Evolutionary conservation across 92 coral and sea anemone genomes (phyloP), one percentile per base, ranked within the genome.

Genomic region (Phenganax marumi): DNA sequence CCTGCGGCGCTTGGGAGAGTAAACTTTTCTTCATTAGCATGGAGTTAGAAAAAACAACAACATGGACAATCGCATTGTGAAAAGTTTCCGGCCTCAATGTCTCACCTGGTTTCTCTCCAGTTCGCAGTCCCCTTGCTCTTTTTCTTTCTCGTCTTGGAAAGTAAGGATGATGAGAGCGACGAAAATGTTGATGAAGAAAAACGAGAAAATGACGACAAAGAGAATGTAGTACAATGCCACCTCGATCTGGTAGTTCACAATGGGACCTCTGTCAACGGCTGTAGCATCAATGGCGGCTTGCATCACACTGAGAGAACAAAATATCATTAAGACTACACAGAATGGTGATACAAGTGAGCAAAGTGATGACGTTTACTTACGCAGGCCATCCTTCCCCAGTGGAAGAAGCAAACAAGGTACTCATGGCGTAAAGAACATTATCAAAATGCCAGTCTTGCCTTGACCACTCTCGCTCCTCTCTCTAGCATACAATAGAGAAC

Each of bases 341-440:
- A 51, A 51, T 21, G 24, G 60, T 11, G 8, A 53, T 57, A 33
- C 3, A 33, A 10, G 9, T 7, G 2, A 25, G 49, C 70, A 23
- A 64, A n/a, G n/a, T n/a, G 21, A 26, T 19, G 58, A 10, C 12
- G 1, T 57, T 25, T 53, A 89, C 98, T 95, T 76, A 95, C 98
- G 98, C 97, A 50, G 98, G 98, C 98, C 98, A 95, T 25, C 98
- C 98, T 84, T 95, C 98, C 4, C 98, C 98, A 22, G 98, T 95
- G 0, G 98, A 95, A 46, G 97, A 92, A 25, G 98, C 90, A 81
- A 95, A 95, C 77, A 95, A 73, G 7, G 98, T 90, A 63, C 90
- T 82, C 97, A 92, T 92, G 52, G 97, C 98, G 48, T 87, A 71
- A 84, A 90, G 88, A 12, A 95, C 97, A 70, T 91, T 92, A 85